These are phyloP conservation scores for Plagiodera versicolora DNA, from an alignment of 2,888 invertebrate species.

Conservation along the genomic window DNA sequence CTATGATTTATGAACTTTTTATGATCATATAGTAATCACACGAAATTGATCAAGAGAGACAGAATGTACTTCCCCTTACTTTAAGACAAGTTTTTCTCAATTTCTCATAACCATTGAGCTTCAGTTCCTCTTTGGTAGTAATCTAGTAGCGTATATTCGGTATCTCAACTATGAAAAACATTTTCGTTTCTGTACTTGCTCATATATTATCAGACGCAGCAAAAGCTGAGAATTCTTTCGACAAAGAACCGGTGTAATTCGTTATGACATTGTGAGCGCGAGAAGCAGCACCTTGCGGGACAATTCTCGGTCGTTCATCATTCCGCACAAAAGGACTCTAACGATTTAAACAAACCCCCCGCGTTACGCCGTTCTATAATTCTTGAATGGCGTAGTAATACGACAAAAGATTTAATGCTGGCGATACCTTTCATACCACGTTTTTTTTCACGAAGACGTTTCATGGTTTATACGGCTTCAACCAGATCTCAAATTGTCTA, in stretches of 20 bases:
- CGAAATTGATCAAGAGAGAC: too few relatives aligned
- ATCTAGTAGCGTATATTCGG: too few relatives aligned
- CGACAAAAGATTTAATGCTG: slow-evolving; percentile 10
- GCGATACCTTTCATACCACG: background rate
- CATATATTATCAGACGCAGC: slow-evolving; percentile 18
- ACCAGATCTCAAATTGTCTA: background rate
- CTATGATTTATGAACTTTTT: too few relatives aligned
- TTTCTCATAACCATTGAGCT: too few relatives aligned
- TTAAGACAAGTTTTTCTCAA: too few relatives aligned
- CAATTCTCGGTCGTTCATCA: slow-evolving; percentile 54
- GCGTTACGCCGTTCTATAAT: slow-evolving; percentile 46
- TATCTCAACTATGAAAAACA: too few relatives aligned
- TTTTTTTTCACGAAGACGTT: background rate
- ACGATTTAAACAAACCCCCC: slow-evolving; percentile 54
- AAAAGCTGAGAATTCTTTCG: slow-evolving; percentile 44
- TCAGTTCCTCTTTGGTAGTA: too few relatives aligned
- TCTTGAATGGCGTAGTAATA: slow-evolving; percentile 7
- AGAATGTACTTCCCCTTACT: too few relatives aligned
- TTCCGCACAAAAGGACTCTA: slow-evolving; percentile 52
- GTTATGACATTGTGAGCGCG: slow-evolving; percentile 51
- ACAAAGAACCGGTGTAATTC: slow-evolving; percentile 54
- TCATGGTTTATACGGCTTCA: background rate
- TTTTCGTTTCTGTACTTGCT: too few relatives aligned
- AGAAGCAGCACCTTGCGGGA: slow-evolving; percentile 53
- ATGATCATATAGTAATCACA: too few relatives aligned